Evolutionary conservation across 2,888 invertebrate genomes (phyloP).

Genomic region (Microplitis manilae): DNA sequence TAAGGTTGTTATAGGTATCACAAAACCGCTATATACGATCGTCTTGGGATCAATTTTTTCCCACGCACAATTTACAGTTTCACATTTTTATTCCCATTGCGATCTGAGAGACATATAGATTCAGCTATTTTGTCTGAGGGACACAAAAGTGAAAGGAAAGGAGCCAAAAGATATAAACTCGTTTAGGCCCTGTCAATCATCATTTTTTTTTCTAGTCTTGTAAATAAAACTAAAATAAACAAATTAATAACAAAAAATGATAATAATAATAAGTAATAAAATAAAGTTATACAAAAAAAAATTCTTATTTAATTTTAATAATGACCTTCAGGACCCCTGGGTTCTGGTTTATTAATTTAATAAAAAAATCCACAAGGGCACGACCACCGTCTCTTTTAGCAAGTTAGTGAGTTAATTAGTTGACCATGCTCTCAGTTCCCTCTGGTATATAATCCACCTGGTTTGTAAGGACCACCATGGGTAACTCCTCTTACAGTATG

Average conservation of each 20-base stretch:
- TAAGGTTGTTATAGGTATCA: slow-evolving; percentile 12
- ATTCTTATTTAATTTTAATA: background rate
- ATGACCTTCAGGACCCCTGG: slow-evolving; percentile 30
- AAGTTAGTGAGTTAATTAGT: slow-evolving; percentile 60
- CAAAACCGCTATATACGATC: slow-evolving; percentile 51
- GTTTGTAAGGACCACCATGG: slow-evolving; percentile 40
- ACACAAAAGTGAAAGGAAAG: slow-evolving; percentile 15
- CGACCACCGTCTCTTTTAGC: slow-evolving; percentile 56
- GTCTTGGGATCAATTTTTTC: slow-evolving; percentile 69
- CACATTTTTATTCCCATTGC: slow-evolving; percentile 71
- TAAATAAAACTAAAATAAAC: no score
- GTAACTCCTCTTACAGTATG: slow-evolving; percentile 17
- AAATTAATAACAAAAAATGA: background rate
- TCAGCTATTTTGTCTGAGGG: slow-evolving; percentile 37
- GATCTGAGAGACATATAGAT: slow-evolving; percentile 51
- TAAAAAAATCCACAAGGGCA: slow-evolving; percentile 54
- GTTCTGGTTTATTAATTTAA: slow-evolving; percentile 58
- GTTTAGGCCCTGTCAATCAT: slow-evolving; percentile 13
- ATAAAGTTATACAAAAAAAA: background rate
- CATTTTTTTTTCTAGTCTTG: background rate
- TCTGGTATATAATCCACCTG: slow-evolving; percentile 31
- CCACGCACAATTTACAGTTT: slow-evolving; percentile 72
- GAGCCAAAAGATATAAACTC: slow-evolving; percentile 30
- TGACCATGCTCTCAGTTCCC: slow-evolving; percentile 43
- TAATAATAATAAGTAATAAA: background rate